Conservation (phyloP, 1,140 invertebrate species). For the Brachionus rotundiformis region DNA sequence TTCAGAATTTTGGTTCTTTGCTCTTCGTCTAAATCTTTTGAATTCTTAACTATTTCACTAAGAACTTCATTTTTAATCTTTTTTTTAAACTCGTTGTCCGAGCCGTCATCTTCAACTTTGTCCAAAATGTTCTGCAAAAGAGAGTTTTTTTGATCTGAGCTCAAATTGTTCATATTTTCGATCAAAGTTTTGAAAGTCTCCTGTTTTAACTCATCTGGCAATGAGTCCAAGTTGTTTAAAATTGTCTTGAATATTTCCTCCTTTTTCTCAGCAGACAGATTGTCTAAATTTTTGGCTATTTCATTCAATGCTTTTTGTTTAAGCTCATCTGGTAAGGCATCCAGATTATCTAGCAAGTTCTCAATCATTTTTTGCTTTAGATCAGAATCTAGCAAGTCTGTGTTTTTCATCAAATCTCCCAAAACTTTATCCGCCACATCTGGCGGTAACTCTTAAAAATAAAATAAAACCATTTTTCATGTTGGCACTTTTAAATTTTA, state of each 20-base stretch:
- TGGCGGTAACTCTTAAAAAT: not conserved
- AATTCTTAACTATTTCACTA: constrained; percentile 50
- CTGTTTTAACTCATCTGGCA: constrained; percentile 1
- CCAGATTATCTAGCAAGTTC: constrained; percentile 34
- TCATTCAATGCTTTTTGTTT: constrained; percentile 29
- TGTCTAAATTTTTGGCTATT: constrained; percentile 31
- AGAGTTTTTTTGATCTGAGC: constrained; percentile 2
- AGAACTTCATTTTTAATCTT: constrained; percentile 25
- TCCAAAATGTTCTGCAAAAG: constrained; percentile 10
- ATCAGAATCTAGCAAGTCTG: not conserved
- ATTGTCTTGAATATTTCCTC: constrained; percentile 49
- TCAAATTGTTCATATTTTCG: constrained; percentile 40
- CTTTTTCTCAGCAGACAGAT: constrained; percentile 40
- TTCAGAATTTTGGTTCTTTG: constrained; percentile 25
- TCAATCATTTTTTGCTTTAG: constrained; percentile 43
- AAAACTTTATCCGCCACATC: constrained; percentile 22
- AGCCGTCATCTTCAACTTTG: not conserved
- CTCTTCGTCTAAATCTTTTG: constrained; percentile 41
- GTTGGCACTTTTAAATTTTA: no score
- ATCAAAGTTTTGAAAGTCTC: constrained; percentile 22
- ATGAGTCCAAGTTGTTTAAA: constrained; percentile 33
- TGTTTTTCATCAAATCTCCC: constrained; percentile 40
- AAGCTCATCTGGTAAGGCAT: constrained; percentile 14
- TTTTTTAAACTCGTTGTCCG: constrained; percentile 26
- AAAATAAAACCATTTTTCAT: no score